Conservation (phyloP, 1,140 invertebrate species). For the Leptinotarsa defecta region DNA sequence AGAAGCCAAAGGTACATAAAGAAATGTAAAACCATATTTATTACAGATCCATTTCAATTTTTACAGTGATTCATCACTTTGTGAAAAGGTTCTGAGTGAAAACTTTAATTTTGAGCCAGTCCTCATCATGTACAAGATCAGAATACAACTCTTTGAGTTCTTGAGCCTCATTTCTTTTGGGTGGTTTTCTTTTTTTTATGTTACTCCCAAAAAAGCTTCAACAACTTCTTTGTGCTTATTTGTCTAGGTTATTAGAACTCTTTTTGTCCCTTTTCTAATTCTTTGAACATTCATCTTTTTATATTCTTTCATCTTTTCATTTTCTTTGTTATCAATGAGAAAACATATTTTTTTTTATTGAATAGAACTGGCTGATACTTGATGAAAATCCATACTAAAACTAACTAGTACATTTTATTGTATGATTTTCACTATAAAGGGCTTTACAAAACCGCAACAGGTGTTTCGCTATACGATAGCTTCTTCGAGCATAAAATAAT, state of each 20-base stretch:
- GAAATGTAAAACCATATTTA: too few relatives aligned
- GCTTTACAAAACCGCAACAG: too few relatives aligned
- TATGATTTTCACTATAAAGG: too few relatives aligned
- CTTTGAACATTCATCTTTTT: not conserved
- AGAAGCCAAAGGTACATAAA: too few relatives aligned
- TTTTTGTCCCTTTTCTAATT: not conserved
- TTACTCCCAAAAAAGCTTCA: constrained; percentile 35
- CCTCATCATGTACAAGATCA: constrained; percentile 30
- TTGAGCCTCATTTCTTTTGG: constrained; percentile 37
- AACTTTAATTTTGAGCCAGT: constrained; percentile 31
- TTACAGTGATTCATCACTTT: too few relatives aligned
- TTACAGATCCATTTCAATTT: too few relatives aligned
- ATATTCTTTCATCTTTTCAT: not conserved
- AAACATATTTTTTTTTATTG: not conserved
- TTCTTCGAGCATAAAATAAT: too few relatives aligned
- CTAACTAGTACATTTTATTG: too few relatives aligned
- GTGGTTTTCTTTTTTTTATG: constrained; percentile 39
- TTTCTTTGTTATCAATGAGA: not conserved
- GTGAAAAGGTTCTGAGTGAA: too few relatives aligned
- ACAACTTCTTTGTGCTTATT: constrained; percentile 1
- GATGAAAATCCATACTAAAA: too few relatives aligned
- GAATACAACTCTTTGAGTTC: constrained; percentile 15
- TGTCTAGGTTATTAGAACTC: constrained; percentile 8
- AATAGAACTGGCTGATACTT: too few relatives aligned
- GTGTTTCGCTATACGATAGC: too few relatives aligned